phyloP scores from a whole-genome alignment of 2,888 invertebrate genomes.

The Lasioglossum lativentre region DNA sequence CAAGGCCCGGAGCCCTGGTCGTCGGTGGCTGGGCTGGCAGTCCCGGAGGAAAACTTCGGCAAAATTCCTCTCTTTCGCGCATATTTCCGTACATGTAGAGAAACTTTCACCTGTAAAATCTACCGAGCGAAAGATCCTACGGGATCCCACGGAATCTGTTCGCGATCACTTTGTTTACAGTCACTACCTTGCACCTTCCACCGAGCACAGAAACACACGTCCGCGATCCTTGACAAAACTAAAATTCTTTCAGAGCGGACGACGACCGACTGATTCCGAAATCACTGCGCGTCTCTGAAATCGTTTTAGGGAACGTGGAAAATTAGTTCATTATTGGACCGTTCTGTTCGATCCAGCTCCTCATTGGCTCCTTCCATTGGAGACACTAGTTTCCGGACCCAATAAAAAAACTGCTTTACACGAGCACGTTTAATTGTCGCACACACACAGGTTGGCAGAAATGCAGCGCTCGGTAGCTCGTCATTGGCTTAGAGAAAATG shows the following conservation, averaged over 20 bases:
- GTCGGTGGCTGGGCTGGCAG: slow-evolving; percentile 72
- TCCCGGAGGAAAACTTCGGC: slow-evolving; percentile 73
- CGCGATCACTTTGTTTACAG: slow-evolving; percentile 58
- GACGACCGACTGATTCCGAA: slow-evolving; percentile 42
- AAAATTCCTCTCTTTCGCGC: slow-evolving; percentile 79
- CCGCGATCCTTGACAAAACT: slow-evolving; percentile 53
- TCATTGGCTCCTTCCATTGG: slow-evolving; percentile 15
- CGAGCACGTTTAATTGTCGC: background rate
- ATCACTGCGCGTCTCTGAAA: slow-evolving; percentile 59
- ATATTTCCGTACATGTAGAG: slow-evolving; percentile 78
- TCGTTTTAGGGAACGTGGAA: slow-evolving; percentile 10
- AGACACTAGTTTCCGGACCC: background rate
- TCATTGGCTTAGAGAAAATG: background rate
- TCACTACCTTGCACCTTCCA: slow-evolving; percentile 39
- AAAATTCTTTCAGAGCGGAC: slow-evolving; percentile 39
- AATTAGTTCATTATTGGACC: slow-evolving; percentile 18
- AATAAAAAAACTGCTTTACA: slow-evolving; percentile 19
- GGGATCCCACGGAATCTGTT: background rate
- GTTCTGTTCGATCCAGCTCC: background rate
- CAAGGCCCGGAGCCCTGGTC: slow-evolving; percentile 87
- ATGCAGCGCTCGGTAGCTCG: slow-evolving; percentile 6
- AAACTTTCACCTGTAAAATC: slow-evolving; percentile 10
- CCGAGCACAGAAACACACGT: slow-evolving; percentile 33
- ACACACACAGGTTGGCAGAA: slow-evolving; percentile 9
- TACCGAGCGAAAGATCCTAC: background rate